Percentiles rank a stretch among this genome's conserved stretches.
Evolutionary conservation across 2,797 vertebrate species (phyloP).

Genomic region (Xerus rutilus): DNA sequence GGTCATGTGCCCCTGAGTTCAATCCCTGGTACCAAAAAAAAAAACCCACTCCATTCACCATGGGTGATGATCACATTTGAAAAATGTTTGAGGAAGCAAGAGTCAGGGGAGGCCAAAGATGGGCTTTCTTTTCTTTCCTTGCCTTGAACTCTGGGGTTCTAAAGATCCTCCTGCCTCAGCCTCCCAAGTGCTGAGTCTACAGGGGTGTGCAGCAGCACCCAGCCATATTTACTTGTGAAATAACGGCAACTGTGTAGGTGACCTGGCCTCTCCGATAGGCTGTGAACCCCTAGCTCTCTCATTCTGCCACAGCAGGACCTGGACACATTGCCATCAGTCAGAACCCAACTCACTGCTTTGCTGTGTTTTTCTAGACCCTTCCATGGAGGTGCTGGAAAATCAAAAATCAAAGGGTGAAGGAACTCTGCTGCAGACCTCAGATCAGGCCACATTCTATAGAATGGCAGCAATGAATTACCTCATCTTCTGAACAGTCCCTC

Average conservation of each 20-base stretch:
- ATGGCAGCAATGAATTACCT: neutral
- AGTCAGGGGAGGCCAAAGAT: neutral
- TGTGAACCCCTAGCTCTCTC: neutral
- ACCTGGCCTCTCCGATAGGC: neutral
- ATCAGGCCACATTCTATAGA: neutral
- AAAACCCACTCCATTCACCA: neutral
- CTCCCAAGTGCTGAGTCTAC: too few relatives aligned
- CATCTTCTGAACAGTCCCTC: neutral
- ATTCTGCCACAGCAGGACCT: neutral
- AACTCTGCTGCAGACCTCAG: neutral
- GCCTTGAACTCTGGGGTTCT: neutral
- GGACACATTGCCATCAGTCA: accelerated
- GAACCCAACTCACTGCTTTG: neutral
- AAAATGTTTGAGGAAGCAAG: neutral
- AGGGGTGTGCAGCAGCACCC: neutral
- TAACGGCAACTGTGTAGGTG: neutral
- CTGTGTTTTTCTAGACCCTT: neutral
- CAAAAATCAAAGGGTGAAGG: neutral
- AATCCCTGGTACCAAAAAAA: too few relatives aligned
- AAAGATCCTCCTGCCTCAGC: neutral
- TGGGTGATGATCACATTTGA: neutral
- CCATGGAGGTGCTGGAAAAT: neutral
- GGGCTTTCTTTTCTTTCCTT: neutral
- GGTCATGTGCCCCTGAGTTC: too few relatives aligned
- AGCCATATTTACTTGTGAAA: neutral